Percentiles rank a stretch among this genome's conserved stretches.
Conservation (phyloP, 2,888 invertebrate species). For the Notocelia uddmanniana region DNA sequence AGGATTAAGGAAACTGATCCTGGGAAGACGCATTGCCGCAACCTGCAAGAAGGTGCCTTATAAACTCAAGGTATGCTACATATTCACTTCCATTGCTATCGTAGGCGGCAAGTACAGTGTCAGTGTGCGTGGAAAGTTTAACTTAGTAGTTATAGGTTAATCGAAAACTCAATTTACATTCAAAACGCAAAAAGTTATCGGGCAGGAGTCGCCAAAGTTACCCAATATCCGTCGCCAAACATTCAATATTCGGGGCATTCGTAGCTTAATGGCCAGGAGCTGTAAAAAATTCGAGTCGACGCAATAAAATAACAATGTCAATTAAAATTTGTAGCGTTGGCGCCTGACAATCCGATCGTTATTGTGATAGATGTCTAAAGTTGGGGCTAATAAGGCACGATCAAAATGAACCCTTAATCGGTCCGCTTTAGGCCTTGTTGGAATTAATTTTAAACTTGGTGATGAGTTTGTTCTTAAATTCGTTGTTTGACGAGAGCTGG, state of each 20-base stretch:
- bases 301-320: conserved; percentile 42
- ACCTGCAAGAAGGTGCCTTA: no score
- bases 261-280: conserved; percentile 28
- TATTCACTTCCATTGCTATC: no score
- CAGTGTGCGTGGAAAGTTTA: no score
- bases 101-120: no score
- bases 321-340: conserved; percentile 34
- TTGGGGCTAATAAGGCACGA: conserved; percentile 40
- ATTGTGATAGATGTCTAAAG: conserved; percentile 41
- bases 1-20: no score
- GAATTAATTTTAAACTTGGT: conserved; percentile 53
- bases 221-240: conserved; percentile 20
- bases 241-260: conserved; percentile 36
- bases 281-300: conserved; percentile 6
- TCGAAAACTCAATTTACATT: conserved; percentile 10
- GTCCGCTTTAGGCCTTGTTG: conserved; percentile 49
- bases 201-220: conserved; percentile 20
- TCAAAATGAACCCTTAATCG: conserved; percentile 48
- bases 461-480: conserved; percentile 50
- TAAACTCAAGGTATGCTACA: no score
- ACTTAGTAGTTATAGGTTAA: not conserved
- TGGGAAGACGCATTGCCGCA: no score
- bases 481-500: conserved; percentile 24
- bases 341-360: conserved; percentile 31
- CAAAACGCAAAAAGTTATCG: conserved; percentile 13